A percentile compares a stretch with the other conserved stretches of the same genome.
Evolutionary conservation across 2,797 vertebrate genomes (phyloP).

Genomic region (Leucoraja ocellata): DNA sequence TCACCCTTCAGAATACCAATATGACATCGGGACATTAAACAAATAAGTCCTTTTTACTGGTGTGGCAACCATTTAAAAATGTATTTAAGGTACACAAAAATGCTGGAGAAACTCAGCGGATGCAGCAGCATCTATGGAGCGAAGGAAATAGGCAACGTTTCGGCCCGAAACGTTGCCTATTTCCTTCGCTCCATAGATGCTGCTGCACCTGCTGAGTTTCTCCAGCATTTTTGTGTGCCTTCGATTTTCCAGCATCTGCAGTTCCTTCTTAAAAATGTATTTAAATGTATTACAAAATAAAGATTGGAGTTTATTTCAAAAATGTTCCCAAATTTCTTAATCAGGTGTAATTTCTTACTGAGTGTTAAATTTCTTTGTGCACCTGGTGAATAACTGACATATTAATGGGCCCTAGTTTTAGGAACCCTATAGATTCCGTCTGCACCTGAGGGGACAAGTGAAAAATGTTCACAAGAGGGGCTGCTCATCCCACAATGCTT

Average conservation of each 20-base stretch:
- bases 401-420: not conserved
- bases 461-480: slow-evolving; percentile 4
- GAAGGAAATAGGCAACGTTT: no score
- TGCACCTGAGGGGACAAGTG: not conserved
- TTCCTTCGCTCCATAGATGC: no score
- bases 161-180: no score
- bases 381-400: not conserved
- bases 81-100: no score
- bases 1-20: not conserved
- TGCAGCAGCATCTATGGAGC: no score
- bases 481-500: no score
- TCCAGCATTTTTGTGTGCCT: no score
- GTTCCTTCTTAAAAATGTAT: not conserved
- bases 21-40: not conserved
- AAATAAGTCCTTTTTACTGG: not conserved
- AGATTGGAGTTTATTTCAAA: not conserved
- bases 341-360: not conserved
- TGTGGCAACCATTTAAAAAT: not conserved
- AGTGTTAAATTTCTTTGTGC: slow-evolving; percentile 15
- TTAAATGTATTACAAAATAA: not conserved
- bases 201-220: no score
- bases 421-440: not conserved
- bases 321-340: not conserved
- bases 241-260: no score
- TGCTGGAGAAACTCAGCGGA: no score